A percentile compares a stretch with the other conserved stretches of the same genome.
phyloP scores from a whole-genome alignment of 35 echinoderm and acorn worm genomes.

The Eucidaris tribuloides region DNA sequence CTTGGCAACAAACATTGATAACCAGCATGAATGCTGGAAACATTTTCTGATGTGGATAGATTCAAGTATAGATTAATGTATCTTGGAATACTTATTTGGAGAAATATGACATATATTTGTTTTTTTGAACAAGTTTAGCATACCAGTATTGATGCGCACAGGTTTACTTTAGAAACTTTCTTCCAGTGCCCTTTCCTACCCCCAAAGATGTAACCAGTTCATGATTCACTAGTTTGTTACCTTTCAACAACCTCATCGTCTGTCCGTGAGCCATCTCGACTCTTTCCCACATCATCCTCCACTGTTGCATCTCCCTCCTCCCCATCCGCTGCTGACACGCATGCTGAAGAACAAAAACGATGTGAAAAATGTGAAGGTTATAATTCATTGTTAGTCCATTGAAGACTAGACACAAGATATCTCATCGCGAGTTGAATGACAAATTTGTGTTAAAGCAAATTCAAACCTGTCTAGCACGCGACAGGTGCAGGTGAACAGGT shows the following conservation, averaged over 20 bases:
- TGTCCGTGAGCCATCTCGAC: conserved; percentile 92
- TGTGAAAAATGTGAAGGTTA: neutral
- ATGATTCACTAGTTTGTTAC: no score
- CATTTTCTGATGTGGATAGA: no score
- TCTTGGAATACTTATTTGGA: no score
- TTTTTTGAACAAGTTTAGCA: no score
- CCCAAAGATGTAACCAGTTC: no score
- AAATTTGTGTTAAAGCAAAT: neutral
- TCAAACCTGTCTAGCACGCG: neutral
- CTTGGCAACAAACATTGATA: neutral
- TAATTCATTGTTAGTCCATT: neutral
- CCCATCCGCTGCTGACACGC: conserved; percentile 58
- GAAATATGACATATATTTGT: no score
- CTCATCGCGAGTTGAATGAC: neutral
- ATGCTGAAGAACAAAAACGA: conserved; percentile 53
- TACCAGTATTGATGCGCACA: no score
- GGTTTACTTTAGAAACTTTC: no score
- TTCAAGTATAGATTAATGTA: no score
- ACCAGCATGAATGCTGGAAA: no score
- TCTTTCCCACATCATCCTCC: conserved; percentile 96
- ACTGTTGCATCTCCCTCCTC: conserved; percentile 60
- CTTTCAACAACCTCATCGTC: conserved; percentile 99
- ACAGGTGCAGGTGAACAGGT: neutral
- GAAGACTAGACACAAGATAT: neutral
- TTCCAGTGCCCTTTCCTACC: no score